Evolutionary conservation across 92 coral and sea anemone genomes (phyloP).

Genomic region (Pocillopora meandrina): DNA sequence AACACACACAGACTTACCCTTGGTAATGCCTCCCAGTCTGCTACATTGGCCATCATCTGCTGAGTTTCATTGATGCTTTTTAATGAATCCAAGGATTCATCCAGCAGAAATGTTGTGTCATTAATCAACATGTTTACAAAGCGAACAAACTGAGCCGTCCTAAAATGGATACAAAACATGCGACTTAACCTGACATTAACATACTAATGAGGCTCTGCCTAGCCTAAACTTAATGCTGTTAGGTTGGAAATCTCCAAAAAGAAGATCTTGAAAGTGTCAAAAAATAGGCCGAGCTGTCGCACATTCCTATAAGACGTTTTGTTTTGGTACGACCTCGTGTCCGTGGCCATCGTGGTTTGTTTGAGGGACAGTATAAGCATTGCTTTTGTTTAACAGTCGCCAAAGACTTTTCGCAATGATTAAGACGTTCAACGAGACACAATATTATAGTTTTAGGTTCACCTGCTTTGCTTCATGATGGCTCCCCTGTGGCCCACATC

Average conservation of each 20-base stretch:
- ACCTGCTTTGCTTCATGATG: conserved; percentile 93
- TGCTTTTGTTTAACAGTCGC: too few species aligned
- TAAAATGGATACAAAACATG: conserved; percentile 21
- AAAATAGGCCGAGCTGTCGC: too few species aligned
- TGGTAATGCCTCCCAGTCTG: conserved; percentile 91
- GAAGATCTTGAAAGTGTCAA: too few species aligned
- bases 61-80: conserved; percentile 97
- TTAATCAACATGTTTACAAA: conserved; percentile 94
- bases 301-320: too few species aligned
- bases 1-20: conserved; percentile 60
- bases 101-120: conserved; percentile 91
- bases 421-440: not conserved
- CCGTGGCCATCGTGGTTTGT: too few species aligned
- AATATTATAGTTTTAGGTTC: not conserved
- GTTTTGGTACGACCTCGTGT: too few species aligned
- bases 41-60: conserved; percentile 84
- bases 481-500: conserved; percentile 81
- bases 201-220: not conserved
- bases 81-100: conserved; percentile 90
- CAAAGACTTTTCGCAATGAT: too few species aligned
- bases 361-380: too few species aligned
- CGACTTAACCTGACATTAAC: not conserved
- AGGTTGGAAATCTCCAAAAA: too few species aligned
- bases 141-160: conserved; percentile 87
- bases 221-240: too few species aligned